Base-by-base conservation (phyloP, 2,113 vertebrate species). In the Bostrychus sinensis region DNA sequence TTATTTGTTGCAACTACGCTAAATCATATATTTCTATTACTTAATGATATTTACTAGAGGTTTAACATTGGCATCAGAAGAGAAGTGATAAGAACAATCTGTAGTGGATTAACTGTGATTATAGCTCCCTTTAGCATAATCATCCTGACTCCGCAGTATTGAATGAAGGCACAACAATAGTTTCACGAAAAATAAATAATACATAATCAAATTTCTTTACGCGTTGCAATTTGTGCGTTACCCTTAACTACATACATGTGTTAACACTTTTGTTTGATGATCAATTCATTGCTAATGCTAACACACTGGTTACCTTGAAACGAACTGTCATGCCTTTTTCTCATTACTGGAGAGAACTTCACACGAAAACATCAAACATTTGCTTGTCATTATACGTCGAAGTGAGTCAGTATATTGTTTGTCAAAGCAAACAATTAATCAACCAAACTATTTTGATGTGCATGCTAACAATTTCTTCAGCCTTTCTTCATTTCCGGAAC, bases 261-360 rank as follows among this genome's bases (percentile, higher is more conserved):
- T 45, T 67, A 70, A 58, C 56, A 51, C 12, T 8, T 43, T 0
- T 2, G 11, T 11, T 46, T 62, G 34, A 32, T 28, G 2, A 51
- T 25, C 61, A 60, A 20, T 41, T 37, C 37, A 30, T 2, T 11
- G 69, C 75, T 78, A 56, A 74, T 3, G 77, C 75, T 80, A 64
- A 74, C 32, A 69, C 36, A 20, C 46, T 43, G 57, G 37, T 72
- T 72, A 88, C 86, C 86, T 83, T 80, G 34, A 86, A 85, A 67
- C 83, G 74, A 56, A 82, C 80, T 1, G 75, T 77, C 87, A 89
- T 87, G 57, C 2, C 74, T 67, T 55, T 17, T 34, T 2, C 14
- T 25, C 19, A 9, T 59, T n/a, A 13, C 10, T 6, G n/a, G 57
- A 2, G 9, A 20, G n/a, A 54, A 53, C 12, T 48, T 13, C 57